Evolutionary conservation across 2,113 vertebrate species (phyloP), one percentile per base, ranked within the genome.

Genomic region (Lynx canadensis): DNA sequence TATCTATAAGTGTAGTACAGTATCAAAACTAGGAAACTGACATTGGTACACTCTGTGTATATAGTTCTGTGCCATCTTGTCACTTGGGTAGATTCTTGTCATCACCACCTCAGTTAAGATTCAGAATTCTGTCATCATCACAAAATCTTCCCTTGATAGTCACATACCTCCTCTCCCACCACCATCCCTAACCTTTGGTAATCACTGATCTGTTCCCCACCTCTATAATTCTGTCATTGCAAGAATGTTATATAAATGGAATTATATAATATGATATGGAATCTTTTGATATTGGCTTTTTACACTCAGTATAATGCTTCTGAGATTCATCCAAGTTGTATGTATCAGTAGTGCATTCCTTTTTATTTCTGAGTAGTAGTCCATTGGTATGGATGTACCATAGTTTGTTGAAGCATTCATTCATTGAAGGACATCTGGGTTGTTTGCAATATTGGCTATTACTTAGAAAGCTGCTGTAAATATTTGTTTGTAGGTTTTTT

Each of bases 151-250:
- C 36, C n/a, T 89, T 95, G 82, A 41, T 89, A 74, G 14, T 74
- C 45, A 74, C 10, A 60, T 36, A 15, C 21, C 23, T 7, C 14
- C 38, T 82, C 31, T n/a, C 21, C 25, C 14, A 12, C 89, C 79
- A 38, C 55, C 55, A 89, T 74, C 55, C 29, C 57, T 76, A 90
- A 95, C 68, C 45, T 82, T n/a, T 89, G 29, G 27, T 81, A 94
- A 82, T 82, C 86, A 83, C 41, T 94, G 71, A 89, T 94, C 66
- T 94, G 66, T 76, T 83, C n/a, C 79, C 78, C 41, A 89, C 79
- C 55, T 90, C 29, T 89, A 4, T 86, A 93, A 93, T 86, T 93
- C 71, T 86, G 45, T 74, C 93, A 83, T n/a, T 83, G 16, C 57
- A 76, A 89, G 57, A 60, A 60, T 60, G 57, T 60, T 60, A 60